Evolutionary conservation across 1,140 invertebrate species (phyloP), one percentile per base, ranked within the genome.

Genomic region (Apocrypta bakeri): DNA sequence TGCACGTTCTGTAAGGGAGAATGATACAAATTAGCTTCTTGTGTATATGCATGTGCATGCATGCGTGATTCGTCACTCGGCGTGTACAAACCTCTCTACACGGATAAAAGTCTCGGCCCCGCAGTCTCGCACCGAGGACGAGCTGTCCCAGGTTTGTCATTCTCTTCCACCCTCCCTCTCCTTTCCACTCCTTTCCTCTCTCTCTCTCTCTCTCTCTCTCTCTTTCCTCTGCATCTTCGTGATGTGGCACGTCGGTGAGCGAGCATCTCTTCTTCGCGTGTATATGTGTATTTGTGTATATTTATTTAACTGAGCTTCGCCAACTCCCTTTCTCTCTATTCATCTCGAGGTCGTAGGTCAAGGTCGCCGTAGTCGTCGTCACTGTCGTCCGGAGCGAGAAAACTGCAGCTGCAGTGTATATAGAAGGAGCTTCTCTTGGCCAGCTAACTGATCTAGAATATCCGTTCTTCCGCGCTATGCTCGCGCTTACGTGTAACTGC

Each of bases 341-440:
- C 48, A n/a, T 56, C 17, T 72, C 83, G 90, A 88, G 89, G 89
- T 90, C 89, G 87, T 87, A 88, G 90, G 91, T 92, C 90, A 91
- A 92, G 91, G 91, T 91, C 90, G 88, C 75, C 81, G 85, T 85
- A 84, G 86, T 86, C 85, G 74, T 24, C 29, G 86, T 85, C 63
- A 14, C 56, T 25, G 63, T 14, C 87, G 25, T 37, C 64, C n/a
- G 17, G 14, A 31, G n/a, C n/a, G 64, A 27, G 86, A 25, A 68
- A 17, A 25, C 1, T 12, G 64, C n/a, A 27, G 11, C 29, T 3
- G 11, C 29, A 31, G 64, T n/a, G n/a, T 14, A 17, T 3, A 63
- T 12, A 56, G 48, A 3, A 21, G 17, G 1, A 68, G 25, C 72
- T 64, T 29, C 64, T 71, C 29, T 71, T 69, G 29, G 33, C 48